Percentiles rank a stretch among this genome's conserved stretches.
Evolutionary conservation across 2,113 vertebrate genomes (phyloP).

Genomic region (Panthera leo): DNA sequence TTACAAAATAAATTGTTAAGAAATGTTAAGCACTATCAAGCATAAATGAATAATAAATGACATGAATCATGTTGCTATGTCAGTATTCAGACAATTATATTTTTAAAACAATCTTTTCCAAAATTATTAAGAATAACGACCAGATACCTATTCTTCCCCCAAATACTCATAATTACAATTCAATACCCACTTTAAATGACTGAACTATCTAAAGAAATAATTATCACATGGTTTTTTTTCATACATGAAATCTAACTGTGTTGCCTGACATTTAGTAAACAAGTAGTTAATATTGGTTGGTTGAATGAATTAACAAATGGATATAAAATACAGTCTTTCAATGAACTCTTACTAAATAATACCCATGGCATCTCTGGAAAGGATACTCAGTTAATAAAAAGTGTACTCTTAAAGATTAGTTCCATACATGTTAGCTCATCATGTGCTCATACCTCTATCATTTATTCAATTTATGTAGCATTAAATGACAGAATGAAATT

Average conservation of each 20-base stretch:
- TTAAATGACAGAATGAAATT: constrained; percentile 27
- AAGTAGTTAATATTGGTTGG: background rate
- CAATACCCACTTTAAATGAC: background rate
- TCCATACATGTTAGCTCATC: background rate
- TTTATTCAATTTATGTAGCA: constrained; percentile 13
- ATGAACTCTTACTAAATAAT: background rate
- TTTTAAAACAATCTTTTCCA: background rate
- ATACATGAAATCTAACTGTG: background rate
- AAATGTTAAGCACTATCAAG: background rate
- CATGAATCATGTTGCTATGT: background rate
- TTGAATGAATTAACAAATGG: background rate
- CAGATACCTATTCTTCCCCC: background rate
- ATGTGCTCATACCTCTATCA: background rate
- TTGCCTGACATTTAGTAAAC: background rate
- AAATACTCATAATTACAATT: background rate
- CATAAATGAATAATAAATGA: background rate
- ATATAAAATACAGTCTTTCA: background rate
- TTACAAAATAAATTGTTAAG: background rate
- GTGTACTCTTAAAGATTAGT: background rate
- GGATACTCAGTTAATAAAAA: background rate
- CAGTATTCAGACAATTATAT: background rate
- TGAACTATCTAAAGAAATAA: background rate
- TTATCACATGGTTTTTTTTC: background rate
- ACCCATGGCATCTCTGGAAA: background rate
- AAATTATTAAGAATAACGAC: background rate